phyloP scores from a whole-genome alignment of 2,797 vertebrate genomes.

The Urophycis tenuis region DNA sequence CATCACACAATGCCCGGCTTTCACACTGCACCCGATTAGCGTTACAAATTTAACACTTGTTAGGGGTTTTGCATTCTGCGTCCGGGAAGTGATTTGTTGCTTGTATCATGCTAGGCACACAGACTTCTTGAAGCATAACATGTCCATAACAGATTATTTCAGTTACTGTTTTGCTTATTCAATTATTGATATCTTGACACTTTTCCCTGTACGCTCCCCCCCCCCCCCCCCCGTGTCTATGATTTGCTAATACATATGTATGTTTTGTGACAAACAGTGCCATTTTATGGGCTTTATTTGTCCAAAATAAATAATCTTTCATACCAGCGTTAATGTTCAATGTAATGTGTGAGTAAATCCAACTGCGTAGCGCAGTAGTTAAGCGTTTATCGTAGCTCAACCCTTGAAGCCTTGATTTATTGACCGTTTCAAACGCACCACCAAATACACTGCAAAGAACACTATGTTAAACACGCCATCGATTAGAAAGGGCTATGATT shows the following conservation, averaged over 20 bases:
- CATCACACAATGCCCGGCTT: conserved; percentile 53
- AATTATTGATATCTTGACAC: background rate
- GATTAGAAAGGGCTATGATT: background rate
- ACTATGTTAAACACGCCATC: background rate
- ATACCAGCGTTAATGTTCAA: background rate
- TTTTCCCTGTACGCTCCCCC: background rate
- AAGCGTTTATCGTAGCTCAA: background rate
- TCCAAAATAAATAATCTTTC: background rate
- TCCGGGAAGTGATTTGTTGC: conserved; percentile 53
- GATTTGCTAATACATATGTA: background rate
- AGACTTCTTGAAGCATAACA: background rate
- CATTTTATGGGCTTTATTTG: background rate
- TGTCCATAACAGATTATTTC: background rate
- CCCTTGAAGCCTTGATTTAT: background rate
- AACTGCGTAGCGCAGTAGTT: background rate
- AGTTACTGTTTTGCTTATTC: conserved; percentile 9
- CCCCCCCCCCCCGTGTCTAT: background rate
- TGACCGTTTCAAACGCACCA: background rate
- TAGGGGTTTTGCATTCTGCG: conserved; percentile 53
- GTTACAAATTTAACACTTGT: conserved; percentile 67
- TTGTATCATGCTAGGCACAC: conserved; percentile 13
- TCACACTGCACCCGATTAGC: conserved; percentile 60
- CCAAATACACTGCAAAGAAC: background rate
- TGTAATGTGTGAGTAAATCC: background rate
- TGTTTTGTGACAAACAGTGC: background rate